Evolutionary conservation across 2,113 vertebrate species (phyloP).

Genomic region (Solenodon paradoxus): DNA sequence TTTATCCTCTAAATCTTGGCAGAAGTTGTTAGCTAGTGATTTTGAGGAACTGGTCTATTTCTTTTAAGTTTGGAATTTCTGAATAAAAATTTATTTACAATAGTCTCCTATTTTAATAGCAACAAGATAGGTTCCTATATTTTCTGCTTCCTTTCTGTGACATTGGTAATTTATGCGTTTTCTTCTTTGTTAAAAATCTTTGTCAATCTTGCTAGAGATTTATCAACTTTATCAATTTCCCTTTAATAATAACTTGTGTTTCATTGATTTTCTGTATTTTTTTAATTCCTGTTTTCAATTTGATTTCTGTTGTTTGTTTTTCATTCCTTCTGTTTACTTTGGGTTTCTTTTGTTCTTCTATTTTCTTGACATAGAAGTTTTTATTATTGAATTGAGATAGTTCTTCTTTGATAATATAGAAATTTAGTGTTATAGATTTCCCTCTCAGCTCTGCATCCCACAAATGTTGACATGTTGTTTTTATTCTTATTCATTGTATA

Average conservation of each 20-base stretch:
- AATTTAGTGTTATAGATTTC: neutral
- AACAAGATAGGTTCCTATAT: neutral
- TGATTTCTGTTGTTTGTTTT: neutral
- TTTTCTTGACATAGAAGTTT: neutral
- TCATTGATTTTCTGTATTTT: neutral
- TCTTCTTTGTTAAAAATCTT: too few relatives aligned
- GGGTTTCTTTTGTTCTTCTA: constrained; percentile 41
- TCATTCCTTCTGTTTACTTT: neutral
- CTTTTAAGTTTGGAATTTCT: neutral
- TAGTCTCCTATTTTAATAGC: neutral
- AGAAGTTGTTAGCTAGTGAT: neutral
- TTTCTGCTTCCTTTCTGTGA: neutral
- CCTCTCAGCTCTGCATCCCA: neutral
- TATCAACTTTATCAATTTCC: neutral
- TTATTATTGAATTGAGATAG: neutral
- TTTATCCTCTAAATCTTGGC: neutral
- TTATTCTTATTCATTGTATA: neutral
- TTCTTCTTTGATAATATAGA: neutral
- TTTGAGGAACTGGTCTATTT: neutral
- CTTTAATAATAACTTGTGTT: neutral
- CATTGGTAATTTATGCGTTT: neutral
- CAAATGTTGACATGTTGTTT: neutral
- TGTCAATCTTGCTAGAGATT: too few relatives aligned
- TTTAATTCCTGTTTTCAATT: neutral
- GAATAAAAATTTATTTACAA: neutral